These are phyloP conservation scores for Stenurella melanura DNA, from an alignment of 2,888 invertebrate genomes.

Conservation along the genomic window DNA sequence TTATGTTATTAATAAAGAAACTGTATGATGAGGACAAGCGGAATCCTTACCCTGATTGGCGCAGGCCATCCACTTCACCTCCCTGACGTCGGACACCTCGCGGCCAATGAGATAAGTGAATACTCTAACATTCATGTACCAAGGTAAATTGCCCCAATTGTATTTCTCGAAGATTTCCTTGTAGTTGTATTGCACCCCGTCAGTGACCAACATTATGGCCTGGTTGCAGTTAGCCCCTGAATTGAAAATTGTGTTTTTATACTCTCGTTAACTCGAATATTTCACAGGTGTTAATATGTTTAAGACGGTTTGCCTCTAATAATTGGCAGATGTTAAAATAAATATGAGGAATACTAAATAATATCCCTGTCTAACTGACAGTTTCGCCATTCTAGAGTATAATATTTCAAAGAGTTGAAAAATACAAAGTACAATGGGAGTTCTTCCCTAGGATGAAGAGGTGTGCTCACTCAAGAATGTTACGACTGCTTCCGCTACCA, in stretches of 20 bases:
- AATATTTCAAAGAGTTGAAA: no score
- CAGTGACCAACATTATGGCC: constrained; percentile 99
- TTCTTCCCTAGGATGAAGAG: no score
- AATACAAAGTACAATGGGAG: no score
- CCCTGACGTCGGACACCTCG: constrained; percentile 90
- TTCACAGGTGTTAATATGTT: no score
- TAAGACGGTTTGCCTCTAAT: no score
- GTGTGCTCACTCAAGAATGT: no score
- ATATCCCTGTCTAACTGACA: no score
- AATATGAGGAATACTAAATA: no score
- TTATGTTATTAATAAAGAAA: neutral
- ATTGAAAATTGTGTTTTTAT: neutral
- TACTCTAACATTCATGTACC: constrained; percentile 93
- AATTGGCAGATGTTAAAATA: no score
- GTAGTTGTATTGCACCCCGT: constrained; percentile 96
- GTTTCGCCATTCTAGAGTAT: no score
- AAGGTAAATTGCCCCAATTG: constrained; percentile 86
- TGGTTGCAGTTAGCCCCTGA: constrained; percentile 83
- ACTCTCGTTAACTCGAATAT: no score
- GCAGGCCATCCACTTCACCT: constrained; percentile 99
- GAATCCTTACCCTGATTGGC: constrained; percentile 85
- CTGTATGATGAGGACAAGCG: neutral
- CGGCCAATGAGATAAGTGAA: constrained; percentile 96
- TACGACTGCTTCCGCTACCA: no score
- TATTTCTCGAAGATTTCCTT: constrained; percentile 93